Base-by-base conservation (phyloP, 1,140 invertebrate species). In the Theocolax elegans region DNA sequence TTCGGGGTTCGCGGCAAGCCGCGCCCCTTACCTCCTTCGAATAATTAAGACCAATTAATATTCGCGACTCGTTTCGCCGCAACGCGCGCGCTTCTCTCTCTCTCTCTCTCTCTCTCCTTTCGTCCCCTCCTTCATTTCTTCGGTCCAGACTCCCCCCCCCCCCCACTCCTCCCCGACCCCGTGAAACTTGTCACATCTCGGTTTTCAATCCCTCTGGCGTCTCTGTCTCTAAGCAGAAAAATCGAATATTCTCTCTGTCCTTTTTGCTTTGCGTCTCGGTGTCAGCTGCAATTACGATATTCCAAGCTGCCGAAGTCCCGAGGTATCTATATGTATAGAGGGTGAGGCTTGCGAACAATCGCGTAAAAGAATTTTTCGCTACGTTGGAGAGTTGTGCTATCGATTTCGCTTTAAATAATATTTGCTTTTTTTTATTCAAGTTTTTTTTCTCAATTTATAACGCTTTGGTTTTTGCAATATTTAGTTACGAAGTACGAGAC, bases 41-140 rank as follows among this genome's bases (percentile, higher is more conserved):
- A 72, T 63, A 63, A 68, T 70, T 68, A 23, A 53, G 67, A 49
- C 25, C 54, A 64, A 73, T 71, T 74, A 64, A 60, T 65, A 62
- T 68, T 63, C 54, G 17, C 38, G 23, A 42, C 54, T 60, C 70
- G 72, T 72, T 71, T 58, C 44, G 65, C 40, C 19, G 1, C 8
- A 35, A 25, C 19, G 35, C 25, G 8, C 40, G 12, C 42, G 42
- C 42, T n/a, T n/a, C n/a, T n/a, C n/a, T n/a, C n/a, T 35, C 31
- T 35, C 10, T 10, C 31, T 35, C 31, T 35, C 31, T 35, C 10
- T 6, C 31, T 6, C 31, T 35, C 31, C 10, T 35, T 35, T 4
- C 46, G 4, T 19, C 46, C 2, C 21, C 17, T 48, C 46, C 46
- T 48, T 48, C 6, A 17, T 3, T n/a, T 3, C 42, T 44, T n/a